Evolutionary conservation across 2,113 vertebrate species (phyloP).

Genomic region (Dipodomys spectabilis): DNA sequence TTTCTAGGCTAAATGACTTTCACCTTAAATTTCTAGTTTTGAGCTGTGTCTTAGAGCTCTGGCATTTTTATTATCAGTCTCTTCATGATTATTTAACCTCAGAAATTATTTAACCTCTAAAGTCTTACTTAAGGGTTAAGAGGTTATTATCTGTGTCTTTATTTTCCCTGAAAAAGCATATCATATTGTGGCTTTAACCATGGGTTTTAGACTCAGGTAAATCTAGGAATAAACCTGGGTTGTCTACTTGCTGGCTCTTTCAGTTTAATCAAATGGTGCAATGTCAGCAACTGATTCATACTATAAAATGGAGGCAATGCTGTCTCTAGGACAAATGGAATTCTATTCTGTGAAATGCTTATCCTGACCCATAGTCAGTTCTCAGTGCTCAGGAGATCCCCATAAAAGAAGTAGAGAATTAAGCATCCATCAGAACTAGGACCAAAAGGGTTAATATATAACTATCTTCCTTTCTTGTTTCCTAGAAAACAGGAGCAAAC

Average conservation of each 20-base stretch:
- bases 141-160: neutral
- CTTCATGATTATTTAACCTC: neutral
- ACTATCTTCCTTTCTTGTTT: slow-evolving; percentile 22
- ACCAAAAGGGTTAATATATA: neutral
- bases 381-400: neutral
- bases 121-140: neutral
- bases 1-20: neutral
- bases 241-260: neutral
- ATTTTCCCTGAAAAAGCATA: neutral
- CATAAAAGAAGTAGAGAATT: neutral
- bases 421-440: neutral
- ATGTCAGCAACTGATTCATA: neutral
- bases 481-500: neutral
- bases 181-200: neutral
- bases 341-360: neutral
- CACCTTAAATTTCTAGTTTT: neutral
- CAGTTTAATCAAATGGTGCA: slow-evolving; percentile 25
- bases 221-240: neutral
- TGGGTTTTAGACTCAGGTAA: neutral
- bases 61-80: neutral
- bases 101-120: neutral
- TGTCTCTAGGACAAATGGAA: neutral
- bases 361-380: neutral
- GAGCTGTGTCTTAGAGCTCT: neutral
- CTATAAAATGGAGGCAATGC: neutral